Evolutionary conservation across 1,140 invertebrate species (phyloP), one percentile per base, ranked within the genome.

Genomic region (Halictus rubicundus): DNA sequence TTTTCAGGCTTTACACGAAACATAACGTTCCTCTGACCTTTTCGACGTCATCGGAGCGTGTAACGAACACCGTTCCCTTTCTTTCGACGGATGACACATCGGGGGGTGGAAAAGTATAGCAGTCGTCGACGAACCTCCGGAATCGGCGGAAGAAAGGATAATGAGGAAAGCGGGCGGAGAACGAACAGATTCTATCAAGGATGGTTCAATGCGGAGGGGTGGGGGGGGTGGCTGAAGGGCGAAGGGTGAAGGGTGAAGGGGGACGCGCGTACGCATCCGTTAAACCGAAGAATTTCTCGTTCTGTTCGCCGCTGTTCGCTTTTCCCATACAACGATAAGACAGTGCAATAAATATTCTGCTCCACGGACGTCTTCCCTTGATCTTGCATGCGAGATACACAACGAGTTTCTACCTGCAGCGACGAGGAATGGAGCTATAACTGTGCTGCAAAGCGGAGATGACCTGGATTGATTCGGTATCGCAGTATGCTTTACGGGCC

Each of bases 391-490:
- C 57, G 39, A 83, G 83, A 83, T 80, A 83, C 54, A 79, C 59
- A 32, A 42, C 52, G 39, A 83, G 46, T 64, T 75, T 74, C 59
- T 57, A 64, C n/a, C 60, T 27, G 59, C 68, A 69, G 14, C 23
- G 57, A 2, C 37, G 59, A 68, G 77, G 49, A 71, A 80, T 75
- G 70, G 61, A 83, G 71, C 60, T 57, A 71, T 49, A 76, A 82
- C 68, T 32, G 23, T 37, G 70, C 16, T 64, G 27, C 37, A 61
- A 60, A 68, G 49, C 32, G 57, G 54, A 84, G 83, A 85, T 84
- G 83, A 73, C 83, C 83, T 71, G 68, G 39, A 81, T 84, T 77
- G 83, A 85, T 85, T 84, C 71, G 60, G 32, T 75, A 83, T 74
- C 75, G 52, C 59, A 37, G 52, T 21, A 16, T 71, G 65, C 74